A percentile compares a stretch with the other conserved stretches of the same genome.
Evolutionary conservation across 1,140 invertebrate species (phyloP).

Genomic region (Anastrepha ludens): DNA sequence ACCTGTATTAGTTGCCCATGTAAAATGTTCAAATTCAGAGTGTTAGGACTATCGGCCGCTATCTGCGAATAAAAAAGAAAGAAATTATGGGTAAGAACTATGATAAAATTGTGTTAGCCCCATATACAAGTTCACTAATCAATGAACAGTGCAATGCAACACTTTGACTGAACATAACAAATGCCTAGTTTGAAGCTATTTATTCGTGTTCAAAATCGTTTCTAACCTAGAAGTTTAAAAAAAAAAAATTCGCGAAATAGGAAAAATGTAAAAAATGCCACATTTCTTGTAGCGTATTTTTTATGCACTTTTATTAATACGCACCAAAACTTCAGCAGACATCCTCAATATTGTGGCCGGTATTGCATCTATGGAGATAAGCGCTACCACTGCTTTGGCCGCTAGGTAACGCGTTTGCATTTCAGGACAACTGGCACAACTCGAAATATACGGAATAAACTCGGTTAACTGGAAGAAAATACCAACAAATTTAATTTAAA

Average conservation of each 20-base stretch:
- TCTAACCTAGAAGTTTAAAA: too few species aligned
- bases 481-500: background rate
- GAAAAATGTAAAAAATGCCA: too few species aligned
- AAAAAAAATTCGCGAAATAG: too few species aligned
- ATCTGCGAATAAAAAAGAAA: conserved; percentile 45
- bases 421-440: conserved; percentile 77
- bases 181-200: too few species aligned
- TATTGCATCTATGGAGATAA: conserved; percentile 75
- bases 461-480: conserved; percentile 62
- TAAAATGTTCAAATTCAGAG: conserved; percentile 69
- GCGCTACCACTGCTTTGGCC: conserved; percentile 80
- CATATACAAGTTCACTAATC: too few species aligned
- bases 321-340: conserved; percentile 56
- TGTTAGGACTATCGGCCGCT: conserved; percentile 41
- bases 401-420: conserved; percentile 81
- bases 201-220: too few species aligned
- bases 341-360: conserved; percentile 54
- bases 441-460: conserved; percentile 74
- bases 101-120: too few species aligned
- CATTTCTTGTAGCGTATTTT: too few species aligned
- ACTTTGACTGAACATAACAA: too few species aligned
- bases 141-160: too few species aligned
- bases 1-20: conserved; percentile 75
- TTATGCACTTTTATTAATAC: conserved; percentile 14
- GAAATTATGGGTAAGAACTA: background rate